Conservation (phyloP, 2,797 vertebrate genomes). For the Ispidina lecontei region DNA sequence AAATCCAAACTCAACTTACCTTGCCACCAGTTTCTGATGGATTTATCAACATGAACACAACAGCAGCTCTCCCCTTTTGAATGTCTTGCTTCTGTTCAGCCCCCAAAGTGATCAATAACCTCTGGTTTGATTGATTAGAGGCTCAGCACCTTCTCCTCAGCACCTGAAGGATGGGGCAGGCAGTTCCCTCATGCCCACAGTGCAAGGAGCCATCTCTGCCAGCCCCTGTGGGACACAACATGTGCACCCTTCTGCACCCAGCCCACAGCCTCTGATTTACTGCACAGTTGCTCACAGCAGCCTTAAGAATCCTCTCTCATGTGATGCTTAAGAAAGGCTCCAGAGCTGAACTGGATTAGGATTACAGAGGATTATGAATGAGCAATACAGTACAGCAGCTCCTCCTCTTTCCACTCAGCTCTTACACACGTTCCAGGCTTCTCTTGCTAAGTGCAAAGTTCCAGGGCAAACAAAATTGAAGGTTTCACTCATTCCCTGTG, state of each 20-base stretch:
- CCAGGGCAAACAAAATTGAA: neutral
- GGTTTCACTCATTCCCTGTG: neutral
- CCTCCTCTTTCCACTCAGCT: neutral
- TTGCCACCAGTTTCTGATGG: neutral
- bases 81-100: neutral
- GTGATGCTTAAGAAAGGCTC: constrained; percentile 79
- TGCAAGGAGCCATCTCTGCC: neutral
- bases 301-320: constrained; percentile 62
- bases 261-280: neutral
- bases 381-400: neutral
- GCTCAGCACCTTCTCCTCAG: neutral
- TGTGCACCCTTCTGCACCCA: neutral
- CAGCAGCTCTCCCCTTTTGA: neutral
- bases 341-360: constrained; percentile 82
- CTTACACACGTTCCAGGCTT: neutral
- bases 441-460: neutral
- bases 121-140: neutral
- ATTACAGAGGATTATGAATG: constrained; percentile 74
- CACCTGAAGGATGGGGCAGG: neutral
- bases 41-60: neutral
- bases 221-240: rapidly evolving
- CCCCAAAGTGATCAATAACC: neutral
- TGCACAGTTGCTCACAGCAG: constrained; percentile 22
- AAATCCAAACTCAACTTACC: constrained; percentile 22
- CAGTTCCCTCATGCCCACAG: neutral